phyloP scores from a whole-genome alignment of 2,113 vertebrate genomes.

The Lamprotornis superbus region DNA sequence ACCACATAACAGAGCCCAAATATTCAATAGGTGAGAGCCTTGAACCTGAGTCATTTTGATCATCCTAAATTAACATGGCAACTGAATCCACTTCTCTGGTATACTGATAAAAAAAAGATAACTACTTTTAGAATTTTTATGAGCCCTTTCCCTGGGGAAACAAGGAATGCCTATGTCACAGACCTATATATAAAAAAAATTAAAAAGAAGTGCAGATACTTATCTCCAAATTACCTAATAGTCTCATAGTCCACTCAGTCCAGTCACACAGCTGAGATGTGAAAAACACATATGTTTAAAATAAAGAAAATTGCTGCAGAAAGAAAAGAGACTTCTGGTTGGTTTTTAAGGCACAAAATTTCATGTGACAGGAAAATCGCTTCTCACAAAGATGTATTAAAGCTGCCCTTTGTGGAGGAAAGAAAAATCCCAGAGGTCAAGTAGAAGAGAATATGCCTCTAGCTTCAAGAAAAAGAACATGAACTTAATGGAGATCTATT shows the following conservation, averaged over 20 bases:
- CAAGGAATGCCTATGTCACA: not conserved
- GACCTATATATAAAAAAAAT: not conserved
- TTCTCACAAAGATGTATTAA: not conserved
- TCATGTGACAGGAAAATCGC: not conserved
- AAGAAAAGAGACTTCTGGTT: not conserved
- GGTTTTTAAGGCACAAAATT: not conserved
- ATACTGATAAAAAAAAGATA: not conserved
- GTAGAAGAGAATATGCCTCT: slow-evolving; percentile 26
- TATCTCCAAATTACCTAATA: not conserved
- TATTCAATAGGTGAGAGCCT: not conserved
- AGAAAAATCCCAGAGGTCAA: slow-evolving; percentile 25
- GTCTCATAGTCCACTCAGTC: not conserved
- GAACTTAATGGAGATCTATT: slow-evolving; percentile 35
- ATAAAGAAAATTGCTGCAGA: not conserved
- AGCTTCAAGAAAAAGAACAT: not conserved
- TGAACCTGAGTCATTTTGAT: not conserved
- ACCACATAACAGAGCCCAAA: not conserved
- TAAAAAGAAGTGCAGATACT: not conserved
- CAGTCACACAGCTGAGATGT: not conserved
- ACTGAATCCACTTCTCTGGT: not conserved
- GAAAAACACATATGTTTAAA: not conserved
- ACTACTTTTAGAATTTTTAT: not conserved
- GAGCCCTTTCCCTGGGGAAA: not conserved
- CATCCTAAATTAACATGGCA: not conserved
- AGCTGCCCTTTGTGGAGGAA: not conserved